Evolutionary conservation across 2,797 vertebrate species (phyloP), one percentile per base, ranked within the genome.

Genomic region (Delichon dasypus): DNA sequence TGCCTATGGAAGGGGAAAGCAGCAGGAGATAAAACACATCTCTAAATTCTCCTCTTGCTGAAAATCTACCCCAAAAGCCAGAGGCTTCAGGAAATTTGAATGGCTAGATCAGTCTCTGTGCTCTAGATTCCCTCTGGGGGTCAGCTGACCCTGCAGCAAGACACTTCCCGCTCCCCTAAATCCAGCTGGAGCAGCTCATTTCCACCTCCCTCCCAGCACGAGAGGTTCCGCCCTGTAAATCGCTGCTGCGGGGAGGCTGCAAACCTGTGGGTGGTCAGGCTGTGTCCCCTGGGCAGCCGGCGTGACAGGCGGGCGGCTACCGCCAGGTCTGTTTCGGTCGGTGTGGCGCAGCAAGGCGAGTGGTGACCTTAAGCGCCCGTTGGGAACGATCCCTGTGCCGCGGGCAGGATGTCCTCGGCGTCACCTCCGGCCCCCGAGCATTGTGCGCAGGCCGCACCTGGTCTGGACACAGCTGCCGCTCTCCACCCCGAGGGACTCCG

Each of bases 61-160:
- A 72, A 68, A 57, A 45, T 57, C 61, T 17, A 50, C 21, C 32
- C 34, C 55, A 32, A 73, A 68, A 86, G 6, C 51, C 48, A 32
- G 21, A 50, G 11, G n/a, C 30, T 81, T 36, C n/a, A 14, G 27
- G 36, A 45, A 53, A 21, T 42, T 27, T 23, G 34, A 40, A 11
- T 45, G 44, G 30, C 10, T 13, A 9, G 6, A 30, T 9, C 10
- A 2, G 22, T n/a, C 71, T 32, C 17, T 1, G 2, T 0, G 1
- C 16, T 42, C 50, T 5, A 11, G 11, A n/a, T 75, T 57, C 38
- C 60, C 38, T 51, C 47, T 12, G 1, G 1, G 11, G 16, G 5
- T 29, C 26, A 21, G n/a, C 25, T 48, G 47, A 9, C 34, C 29
- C 68, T 8, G 2, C 3, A 51, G 58, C 29, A 17, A 8, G 36